A percentile compares a stretch with the other conserved stretches of the same genome.
These are phyloP conservation scores for Epinotia nisella DNA, from an alignment of 2,888 invertebrate genomes.

Conservation along the genomic window DNA sequence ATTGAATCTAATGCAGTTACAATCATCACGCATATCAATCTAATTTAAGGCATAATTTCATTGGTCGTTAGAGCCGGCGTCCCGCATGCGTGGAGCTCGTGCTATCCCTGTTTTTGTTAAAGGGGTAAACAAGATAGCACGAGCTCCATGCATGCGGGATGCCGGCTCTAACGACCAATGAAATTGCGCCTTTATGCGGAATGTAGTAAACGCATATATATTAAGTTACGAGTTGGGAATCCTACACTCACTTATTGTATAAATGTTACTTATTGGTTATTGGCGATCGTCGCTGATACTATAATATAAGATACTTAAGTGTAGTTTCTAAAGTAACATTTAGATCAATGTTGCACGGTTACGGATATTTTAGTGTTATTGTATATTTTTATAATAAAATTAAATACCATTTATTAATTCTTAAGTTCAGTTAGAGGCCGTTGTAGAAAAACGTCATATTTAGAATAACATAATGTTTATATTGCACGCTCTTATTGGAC, in stretches of 20 bases:
- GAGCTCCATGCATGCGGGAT: too few species aligned
- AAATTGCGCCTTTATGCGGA: too few species aligned
- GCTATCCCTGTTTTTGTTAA: too few species aligned
- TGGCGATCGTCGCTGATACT: constrained; percentile 37
- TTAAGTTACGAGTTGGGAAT: constrained; percentile 21
- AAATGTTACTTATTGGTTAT: constrained; percentile 45
- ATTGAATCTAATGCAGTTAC: background rate
- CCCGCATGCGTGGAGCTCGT: too few species aligned
- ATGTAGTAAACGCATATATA: constrained; percentile 5
- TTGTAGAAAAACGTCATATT: constrained; percentile 7
- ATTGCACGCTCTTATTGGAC: background rate
- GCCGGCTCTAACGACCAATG: too few species aligned
- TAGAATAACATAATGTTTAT: background rate
- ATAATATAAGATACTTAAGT: constrained; percentile 23
- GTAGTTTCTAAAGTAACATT: constrained; percentile 63
- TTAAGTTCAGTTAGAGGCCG: constrained; percentile 53
- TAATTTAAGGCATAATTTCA: too few species aligned
- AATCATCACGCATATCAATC: constrained; percentile 8
- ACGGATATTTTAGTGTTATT: constrained; percentile 77
- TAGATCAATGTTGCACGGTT: constrained; percentile 75
- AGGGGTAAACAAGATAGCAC: too few species aligned
- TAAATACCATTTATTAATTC: constrained; percentile 62
- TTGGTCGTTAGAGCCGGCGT: too few species aligned
- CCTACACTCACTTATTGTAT: constrained; percentile 26
- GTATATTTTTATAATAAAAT: constrained; percentile 79